A percentile compares a stretch with the other conserved stretches of the same genome.
These are phyloP conservation scores for Zingel zingel DNA, from an alignment of 2,113 vertebrate genomes.

Conservation along the genomic window DNA sequence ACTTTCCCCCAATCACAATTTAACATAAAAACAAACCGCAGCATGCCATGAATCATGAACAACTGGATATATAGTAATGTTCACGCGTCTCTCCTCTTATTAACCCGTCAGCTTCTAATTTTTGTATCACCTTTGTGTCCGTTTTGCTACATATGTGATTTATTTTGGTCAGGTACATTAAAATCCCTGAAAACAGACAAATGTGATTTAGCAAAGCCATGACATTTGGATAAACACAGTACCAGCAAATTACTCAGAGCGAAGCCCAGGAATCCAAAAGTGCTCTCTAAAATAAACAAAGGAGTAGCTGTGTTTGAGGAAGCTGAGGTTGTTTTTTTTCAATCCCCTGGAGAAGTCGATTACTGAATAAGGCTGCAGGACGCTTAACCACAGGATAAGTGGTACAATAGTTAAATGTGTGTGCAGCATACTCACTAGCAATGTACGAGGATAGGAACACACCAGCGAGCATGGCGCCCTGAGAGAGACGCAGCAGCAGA, in stretches of 20 bases:
- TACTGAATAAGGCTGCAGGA: slow-evolving; percentile 12
- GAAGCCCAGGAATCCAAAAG: neutral
- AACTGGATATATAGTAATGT: neutral
- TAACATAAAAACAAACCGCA: slow-evolving; percentile 11
- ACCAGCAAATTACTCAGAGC: neutral
- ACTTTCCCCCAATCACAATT: neutral
- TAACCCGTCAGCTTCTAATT: neutral
- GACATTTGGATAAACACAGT: neutral
- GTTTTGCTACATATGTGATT: neutral
- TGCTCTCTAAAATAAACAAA: slow-evolving; percentile 26
- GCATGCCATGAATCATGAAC: neutral
- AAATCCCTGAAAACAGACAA: neutral
- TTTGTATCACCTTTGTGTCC: neutral
- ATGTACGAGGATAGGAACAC: slow-evolving; percentile 89
- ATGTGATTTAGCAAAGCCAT: neutral
- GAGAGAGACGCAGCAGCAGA: slow-evolving; percentile 83
- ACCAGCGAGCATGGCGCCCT: slow-evolving; percentile 85
- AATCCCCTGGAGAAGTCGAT: neutral
- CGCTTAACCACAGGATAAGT: neutral
- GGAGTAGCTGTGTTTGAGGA: neutral
- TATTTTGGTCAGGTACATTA: neutral
- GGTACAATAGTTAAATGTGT: neutral
- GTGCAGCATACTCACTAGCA: slow-evolving; percentile 77
- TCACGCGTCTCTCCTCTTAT: neutral
- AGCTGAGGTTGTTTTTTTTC: neutral